Evolutionary conservation across 2,113 vertebrate species (phyloP).

Genomic region (Eptatretus burgeri): DNA sequence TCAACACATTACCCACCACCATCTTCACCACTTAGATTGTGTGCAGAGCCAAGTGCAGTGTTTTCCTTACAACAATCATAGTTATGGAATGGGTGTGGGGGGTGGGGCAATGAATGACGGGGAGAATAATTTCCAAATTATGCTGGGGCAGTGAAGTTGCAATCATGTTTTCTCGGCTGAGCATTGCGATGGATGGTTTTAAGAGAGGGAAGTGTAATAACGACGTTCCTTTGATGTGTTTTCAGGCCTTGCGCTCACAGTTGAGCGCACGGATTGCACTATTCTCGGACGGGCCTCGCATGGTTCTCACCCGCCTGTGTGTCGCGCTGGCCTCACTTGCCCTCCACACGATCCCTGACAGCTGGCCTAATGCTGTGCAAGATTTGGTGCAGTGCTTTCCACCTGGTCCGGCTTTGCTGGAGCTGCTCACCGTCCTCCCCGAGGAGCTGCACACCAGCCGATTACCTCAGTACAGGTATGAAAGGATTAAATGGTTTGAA

Average conservation of each 20-base stretch:
- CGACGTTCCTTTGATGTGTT: too few species aligned
- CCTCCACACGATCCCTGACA: slow-evolving; percentile 87
- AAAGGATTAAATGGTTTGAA: background rate
- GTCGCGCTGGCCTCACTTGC: slow-evolving; percentile 80
- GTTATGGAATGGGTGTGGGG: too few species aligned
- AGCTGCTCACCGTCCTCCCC: slow-evolving; percentile 75
- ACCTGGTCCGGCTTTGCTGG: slow-evolving; percentile 62
- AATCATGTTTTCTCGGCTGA: too few species aligned
- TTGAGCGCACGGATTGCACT: slow-evolving; percentile 79
- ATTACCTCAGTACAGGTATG: slow-evolving; percentile 42
- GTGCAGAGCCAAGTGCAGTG: too few species aligned
- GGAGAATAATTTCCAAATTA: too few species aligned
- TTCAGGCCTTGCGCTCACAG: slow-evolving; percentile 45
- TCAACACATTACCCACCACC: too few species aligned
- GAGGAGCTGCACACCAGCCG: slow-evolving; percentile 97
- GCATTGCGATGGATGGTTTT: too few species aligned
- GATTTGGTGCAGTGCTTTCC: slow-evolving; percentile 96
- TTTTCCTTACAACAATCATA: too few species aligned
- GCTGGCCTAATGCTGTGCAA: slow-evolving; percentile 68
- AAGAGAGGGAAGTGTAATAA: too few species aligned
- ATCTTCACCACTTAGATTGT: too few species aligned
- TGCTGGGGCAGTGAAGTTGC: too few species aligned
- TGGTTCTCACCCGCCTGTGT: slow-evolving; percentile 78
- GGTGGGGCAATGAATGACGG: too few species aligned
- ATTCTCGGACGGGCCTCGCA: slow-evolving; percentile 81